Base-by-base conservation (phyloP, 1,140 invertebrate genomes). In the Lordiphosa mommai region DNA sequence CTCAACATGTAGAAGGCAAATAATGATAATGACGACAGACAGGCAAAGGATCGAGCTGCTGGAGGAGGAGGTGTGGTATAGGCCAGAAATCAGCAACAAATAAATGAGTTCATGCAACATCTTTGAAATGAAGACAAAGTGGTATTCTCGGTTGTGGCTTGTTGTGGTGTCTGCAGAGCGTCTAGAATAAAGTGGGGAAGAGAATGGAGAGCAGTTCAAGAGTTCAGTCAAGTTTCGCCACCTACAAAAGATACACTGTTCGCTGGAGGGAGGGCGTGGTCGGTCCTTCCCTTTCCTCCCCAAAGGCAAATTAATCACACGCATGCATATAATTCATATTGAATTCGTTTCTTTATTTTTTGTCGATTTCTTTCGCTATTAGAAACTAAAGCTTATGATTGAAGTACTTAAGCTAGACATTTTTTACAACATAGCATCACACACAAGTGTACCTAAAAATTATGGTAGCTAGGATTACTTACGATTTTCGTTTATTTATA, bases 111-210 rank as follows among this genome's bases (percentile, higher is more conserved):
- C 77, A 84, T 72, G 77, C 77, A 61, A 60, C 68, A 53, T 49
- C 72, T 72, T 85, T 84, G 77, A 84, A 84, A 84, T 84, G 79
- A 84, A 84, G 77, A 84, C 68, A 84, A 84, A 84, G 68, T 77
- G 68, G 46, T 27, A 10, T 7, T 20, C 23, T 16, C 16, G 36
- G 61, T 36, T 41, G 12, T 36, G 13, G 27, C 7, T 13, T 34
- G 20, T 33, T 12, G 23, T 51, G 9, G n/a, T 23, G 51, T 60
- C 72, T 70, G 72, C 40, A 0, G 32, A 38, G 27, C 33, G 72
- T 72, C 67, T 77, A 58, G n/a, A n/a, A n/a, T n/a, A n/a, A n/a
- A n/a, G n/a, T n/a, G n/a, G n/a, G n/a, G n/a, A n/a, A n/a, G n/a
- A n/a, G n/a, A n/a, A n/a, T n/a, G n/a, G n/a, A n/a, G n/a, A n/a